Percentiles rank a stretch among this genome's conserved stretches.
Evolutionary conservation across 2,888 invertebrate genomes (phyloP).

Genomic region (Deilephila porcellus): DNA sequence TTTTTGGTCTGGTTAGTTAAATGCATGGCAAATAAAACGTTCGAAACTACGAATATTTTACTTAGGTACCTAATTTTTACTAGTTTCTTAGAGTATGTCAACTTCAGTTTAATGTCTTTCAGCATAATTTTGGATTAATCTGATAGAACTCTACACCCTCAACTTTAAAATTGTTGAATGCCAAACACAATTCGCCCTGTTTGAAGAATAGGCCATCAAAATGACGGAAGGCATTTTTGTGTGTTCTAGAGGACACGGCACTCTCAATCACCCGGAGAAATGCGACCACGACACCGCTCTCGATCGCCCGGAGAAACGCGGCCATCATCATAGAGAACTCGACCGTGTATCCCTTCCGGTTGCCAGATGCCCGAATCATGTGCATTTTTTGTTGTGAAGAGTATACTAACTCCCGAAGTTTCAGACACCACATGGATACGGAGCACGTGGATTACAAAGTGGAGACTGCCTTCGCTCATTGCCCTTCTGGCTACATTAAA

Average conservation of each 20-base stretch:
- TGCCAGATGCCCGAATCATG: slow-evolving; percentile 63
- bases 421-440: slow-evolving; percentile 53
- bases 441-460: slow-evolving; percentile 46
- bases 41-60: too few relatives aligned
- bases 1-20: too few relatives aligned
- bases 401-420: slow-evolving; percentile 52
- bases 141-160: not conserved
- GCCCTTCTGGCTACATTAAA: slow-evolving; percentile 46
- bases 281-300: slow-evolving; percentile 64
- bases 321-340: slow-evolving; percentile 65
- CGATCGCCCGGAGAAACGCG: slow-evolving; percentile 68
- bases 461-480: slow-evolving; percentile 48
- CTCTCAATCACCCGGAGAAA: slow-evolving; percentile 67
- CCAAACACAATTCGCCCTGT: too few relatives aligned
- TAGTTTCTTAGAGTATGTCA: too few relatives aligned
- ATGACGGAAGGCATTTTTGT: slow-evolving; percentile 53
- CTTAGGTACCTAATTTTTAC: too few relatives aligned
- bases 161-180: too few relatives aligned
- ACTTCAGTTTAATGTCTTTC: too few relatives aligned
- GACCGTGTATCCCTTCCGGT: slow-evolving; percentile 70
- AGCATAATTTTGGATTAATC: too few relatives aligned
- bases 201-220: slow-evolving; percentile 23
- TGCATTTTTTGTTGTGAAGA: slow-evolving; percentile 69
- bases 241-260: slow-evolving; percentile 73
- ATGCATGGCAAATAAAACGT: too few relatives aligned